Evolutionary conservation across 2,797 vertebrate species (phyloP).

Genomic region (Muscicapa striata): DNA sequence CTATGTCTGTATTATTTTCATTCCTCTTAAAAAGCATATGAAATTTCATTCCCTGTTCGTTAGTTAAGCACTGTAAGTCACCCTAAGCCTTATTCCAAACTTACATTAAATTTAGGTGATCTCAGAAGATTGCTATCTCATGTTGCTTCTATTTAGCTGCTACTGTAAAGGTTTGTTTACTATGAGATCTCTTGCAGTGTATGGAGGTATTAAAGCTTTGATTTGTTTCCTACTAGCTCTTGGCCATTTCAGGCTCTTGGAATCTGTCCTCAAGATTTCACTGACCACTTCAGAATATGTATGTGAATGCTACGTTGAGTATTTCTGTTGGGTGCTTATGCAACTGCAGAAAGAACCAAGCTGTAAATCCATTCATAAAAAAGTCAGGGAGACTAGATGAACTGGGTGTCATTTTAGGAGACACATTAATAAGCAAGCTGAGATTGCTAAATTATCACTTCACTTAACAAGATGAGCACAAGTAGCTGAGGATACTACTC

Average conservation of each 20-base stretch:
- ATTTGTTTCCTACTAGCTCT: background rate
- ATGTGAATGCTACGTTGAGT: background rate
- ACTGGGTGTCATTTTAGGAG: background rate
- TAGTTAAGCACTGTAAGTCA: background rate
- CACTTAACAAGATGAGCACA: background rate
- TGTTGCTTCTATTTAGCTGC: background rate
- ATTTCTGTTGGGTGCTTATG: background rate
- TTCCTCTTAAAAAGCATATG: background rate
- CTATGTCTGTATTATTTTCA: background rate
- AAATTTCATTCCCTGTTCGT: background rate
- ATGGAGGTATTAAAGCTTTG: background rate
- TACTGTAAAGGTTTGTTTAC: background rate
- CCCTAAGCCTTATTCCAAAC: background rate
- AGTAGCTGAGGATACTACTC: background rate
- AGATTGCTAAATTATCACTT: background rate
- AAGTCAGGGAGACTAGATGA: background rate
- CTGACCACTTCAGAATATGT: background rate
- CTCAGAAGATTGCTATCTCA: background rate
- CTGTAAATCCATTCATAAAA: background rate
- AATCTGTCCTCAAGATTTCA: background rate
- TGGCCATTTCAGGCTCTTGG: background rate
- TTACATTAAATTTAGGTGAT: background rate
- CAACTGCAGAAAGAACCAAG: background rate
- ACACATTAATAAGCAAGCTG: background rate
- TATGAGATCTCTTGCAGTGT: background rate